Base-by-base conservation (phyloP, 2,797 vertebrate genomes). In the Microctenopoma stevenorrisi region DNA sequence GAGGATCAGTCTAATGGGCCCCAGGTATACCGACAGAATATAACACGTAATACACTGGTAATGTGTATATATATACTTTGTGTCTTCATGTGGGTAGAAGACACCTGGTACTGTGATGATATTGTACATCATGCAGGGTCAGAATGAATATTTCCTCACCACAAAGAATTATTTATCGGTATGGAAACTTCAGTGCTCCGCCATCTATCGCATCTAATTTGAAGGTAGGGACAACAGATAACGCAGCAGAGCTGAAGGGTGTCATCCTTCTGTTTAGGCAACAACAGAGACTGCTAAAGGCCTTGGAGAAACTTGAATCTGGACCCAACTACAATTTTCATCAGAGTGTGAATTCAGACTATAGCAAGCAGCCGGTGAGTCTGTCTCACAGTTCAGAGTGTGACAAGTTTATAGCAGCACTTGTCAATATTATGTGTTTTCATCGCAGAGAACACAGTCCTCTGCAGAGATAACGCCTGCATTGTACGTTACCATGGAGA, bases 401-500 rank as follows among this genome's bases (percentile, higher is more conserved):
- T 44, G 13, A 54, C 38, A n/a, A 42, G 30, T 22, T 1, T 1
- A 42, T 53, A n/a, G 40, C 26, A n/a, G 22, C 40, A 25, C 44
- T 4, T 30, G 18, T 61, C 4, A 70, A 44, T 38, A 40, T 38
- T 72, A 73, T 50, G 62, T 68, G 60, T 76, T 83, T 49, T 58
- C 52, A 28, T 78, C 61, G 56, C 91, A 93, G 94, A 85, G 58
- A 77, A 74, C 64, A 42, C 84, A 59, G 46, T 61, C 80, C 9
- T 83, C 86, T 6, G 49, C 84, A 1, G 93, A 94, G 44, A 78
- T 94, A 57, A 87, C 72, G 6, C 93, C 96, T n/a, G 91, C 94
- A 1, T 62, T 97, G 66, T 97, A 96, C 4, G 93, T 99, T 64
- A 98, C 96, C 35, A 94, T 99, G 94, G 97, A 99, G 83, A 95